A percentile compares a stretch with the other conserved stretches of the same genome.
These are phyloP conservation scores for Grammomys surdaster DNA, from an alignment of 2,113 vertebrate genomes.

Conservation along the genomic window DNA sequence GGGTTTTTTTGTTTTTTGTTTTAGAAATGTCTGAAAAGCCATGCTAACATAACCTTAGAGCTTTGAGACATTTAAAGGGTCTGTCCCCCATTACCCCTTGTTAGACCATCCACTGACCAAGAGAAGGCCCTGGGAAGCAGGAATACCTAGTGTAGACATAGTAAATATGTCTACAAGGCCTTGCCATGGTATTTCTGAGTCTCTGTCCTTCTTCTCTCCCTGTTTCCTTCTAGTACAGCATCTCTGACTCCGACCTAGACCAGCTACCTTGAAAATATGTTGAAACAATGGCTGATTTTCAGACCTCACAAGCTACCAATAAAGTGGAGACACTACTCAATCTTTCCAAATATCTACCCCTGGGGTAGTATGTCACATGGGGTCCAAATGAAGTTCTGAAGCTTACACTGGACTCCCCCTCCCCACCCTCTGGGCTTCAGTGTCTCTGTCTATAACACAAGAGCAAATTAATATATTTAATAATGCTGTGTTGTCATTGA, in stretches of 20 bases:
- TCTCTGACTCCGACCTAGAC: neutral
- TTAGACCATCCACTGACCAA: neutral
- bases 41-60: neutral
- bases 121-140: neutral
- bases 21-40: neutral
- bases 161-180: neutral
- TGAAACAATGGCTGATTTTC: neutral
- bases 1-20: too few species aligned
- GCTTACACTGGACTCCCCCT: neutral
- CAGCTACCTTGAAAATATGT: neutral
- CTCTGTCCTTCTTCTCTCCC: too few species aligned
- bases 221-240: neutral
- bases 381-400: neutral
- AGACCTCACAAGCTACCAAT: neutral
- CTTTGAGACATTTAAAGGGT: neutral
- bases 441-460: slow-evolving; percentile 5
- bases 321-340: neutral
- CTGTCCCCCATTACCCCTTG: neutral
- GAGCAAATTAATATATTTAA: neutral
- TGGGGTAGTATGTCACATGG: rapidly evolving
- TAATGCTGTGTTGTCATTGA: neutral
- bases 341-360: neutral
- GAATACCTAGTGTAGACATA: rapidly evolving
- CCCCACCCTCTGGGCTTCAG: neutral
- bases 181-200: neutral